Evolutionary conservation across 2,113 vertebrate genomes (phyloP).

Genomic region (Antechinus flavipes): DNA sequence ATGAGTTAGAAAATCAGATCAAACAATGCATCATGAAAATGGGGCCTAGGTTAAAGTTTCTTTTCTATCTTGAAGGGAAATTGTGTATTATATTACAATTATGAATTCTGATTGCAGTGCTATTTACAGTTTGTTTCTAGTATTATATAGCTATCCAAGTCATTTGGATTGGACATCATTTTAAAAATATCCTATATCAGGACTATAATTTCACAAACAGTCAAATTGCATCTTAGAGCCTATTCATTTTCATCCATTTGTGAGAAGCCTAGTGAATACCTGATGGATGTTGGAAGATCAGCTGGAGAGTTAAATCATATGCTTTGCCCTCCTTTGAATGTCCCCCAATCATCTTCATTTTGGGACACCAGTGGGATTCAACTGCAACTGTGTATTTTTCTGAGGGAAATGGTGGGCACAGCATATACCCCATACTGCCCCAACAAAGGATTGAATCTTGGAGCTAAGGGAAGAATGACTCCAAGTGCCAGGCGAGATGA

Average conservation of each 20-base stretch:
- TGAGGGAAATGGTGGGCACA: background rate
- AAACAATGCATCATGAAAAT: constrained; percentile 28
- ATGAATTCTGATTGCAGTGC: background rate
- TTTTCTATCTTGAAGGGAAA: constrained; percentile 47
- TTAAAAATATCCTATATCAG: constrained; percentile 19
- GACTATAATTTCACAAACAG: constrained; percentile 19
- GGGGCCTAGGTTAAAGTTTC: constrained; percentile 28
- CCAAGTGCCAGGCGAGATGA: background rate
- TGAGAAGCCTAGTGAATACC: background rate
- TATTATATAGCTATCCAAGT: constrained; percentile 40
- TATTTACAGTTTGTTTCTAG: background rate
- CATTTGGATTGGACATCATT: constrained; percentile 30
- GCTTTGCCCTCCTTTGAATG: background rate
- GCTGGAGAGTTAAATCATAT: background rate
- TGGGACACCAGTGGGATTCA: background rate
- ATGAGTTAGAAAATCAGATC: constrained; percentile 54
- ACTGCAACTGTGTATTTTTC: background rate
- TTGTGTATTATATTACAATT: constrained; percentile 50
- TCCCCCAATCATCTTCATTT: background rate
- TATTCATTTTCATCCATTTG: background rate
- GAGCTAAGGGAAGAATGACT: background rate
- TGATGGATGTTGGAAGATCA: background rate
- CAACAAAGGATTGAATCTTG: background rate
- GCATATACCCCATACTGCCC: background rate
- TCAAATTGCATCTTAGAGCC: constrained; percentile 35